These are phyloP conservation scores for Agrypnus murinus DNA, from an alignment of 2,888 invertebrate species.

Conservation along the genomic window DNA sequence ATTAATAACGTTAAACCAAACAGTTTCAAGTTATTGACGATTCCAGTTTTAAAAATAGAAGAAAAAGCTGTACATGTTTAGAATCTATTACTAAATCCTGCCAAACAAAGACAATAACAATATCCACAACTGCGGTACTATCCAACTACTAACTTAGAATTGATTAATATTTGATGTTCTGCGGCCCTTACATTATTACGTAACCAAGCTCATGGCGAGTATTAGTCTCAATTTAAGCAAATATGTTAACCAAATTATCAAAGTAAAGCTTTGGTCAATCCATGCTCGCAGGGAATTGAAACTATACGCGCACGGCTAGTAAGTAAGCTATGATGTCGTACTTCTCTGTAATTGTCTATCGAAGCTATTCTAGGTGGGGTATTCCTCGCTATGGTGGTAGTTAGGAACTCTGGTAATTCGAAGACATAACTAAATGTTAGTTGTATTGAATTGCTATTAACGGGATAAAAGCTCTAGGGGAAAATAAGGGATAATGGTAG, in stretches of 20 bases:
- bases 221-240: conserved; percentile 37
- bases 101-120: too few species aligned
- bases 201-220: conserved; percentile 8
- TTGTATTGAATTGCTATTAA: conserved; percentile 15
- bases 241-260: conserved; percentile 38
- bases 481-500: too few species aligned
- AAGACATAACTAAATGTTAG: conserved; percentile 25
- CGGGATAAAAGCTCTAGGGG: conserved; percentile 13
- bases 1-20: too few species aligned
- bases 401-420: conserved; percentile 23
- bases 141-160: neutral
- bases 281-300: conserved; percentile 27
- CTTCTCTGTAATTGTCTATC: conserved; percentile 30
- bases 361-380: conserved; percentile 14
- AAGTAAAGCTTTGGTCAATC: conserved; percentile 41
- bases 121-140: neutral
- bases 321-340: conserved; percentile 16
- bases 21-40: too few species aligned
- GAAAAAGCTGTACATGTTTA: too few species aligned
- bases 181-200: conserved; percentile 15
- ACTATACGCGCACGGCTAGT: conserved; percentile 27
- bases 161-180: conserved; percentile 31
- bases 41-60: too few species aligned
- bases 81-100: too few species aligned
- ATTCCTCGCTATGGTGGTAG: conserved; percentile 22